phyloP scores from a whole-genome alignment of 92 coral and sea anemone genomes.

The Heteractis magnifica region DNA sequence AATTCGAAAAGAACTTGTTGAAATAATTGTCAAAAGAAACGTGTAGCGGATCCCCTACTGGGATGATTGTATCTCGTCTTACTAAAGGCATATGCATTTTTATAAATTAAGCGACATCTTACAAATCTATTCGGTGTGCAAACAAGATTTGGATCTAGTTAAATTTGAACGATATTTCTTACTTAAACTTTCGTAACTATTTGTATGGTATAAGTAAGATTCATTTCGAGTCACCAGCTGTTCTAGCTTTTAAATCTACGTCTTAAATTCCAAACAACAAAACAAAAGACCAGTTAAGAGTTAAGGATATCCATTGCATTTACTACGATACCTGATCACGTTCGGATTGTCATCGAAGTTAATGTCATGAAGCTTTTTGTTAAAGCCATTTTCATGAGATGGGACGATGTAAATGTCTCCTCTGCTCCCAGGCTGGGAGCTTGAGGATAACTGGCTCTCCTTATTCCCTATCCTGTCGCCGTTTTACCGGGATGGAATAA shows the following conservation, averaged over 20 bases:
- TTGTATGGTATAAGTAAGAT: background rate
- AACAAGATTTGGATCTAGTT: background rate
- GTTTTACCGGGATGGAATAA: background rate
- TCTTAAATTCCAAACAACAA: slow-evolving; percentile 3
- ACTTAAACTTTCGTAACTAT: background rate
- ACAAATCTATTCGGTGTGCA: background rate
- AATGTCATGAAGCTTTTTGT: background rate
- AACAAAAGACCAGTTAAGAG: background rate
- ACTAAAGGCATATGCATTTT: background rate
- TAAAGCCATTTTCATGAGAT: slow-evolving; percentile 17
- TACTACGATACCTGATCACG: slow-evolving; percentile 27
- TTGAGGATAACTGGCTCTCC: slow-evolving; percentile 70
- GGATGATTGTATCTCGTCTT: background rate
- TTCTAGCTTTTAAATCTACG: background rate
- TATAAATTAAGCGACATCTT: too few species aligned
- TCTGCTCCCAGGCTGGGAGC: slow-evolving; percentile 75
- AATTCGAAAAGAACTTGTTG: background rate
- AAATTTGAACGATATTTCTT: background rate
- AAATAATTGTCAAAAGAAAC: slow-evolving; percentile 3
- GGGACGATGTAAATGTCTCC: slow-evolving; percentile 40
- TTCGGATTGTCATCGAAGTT: slow-evolving; percentile 30
- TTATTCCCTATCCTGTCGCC: slow-evolving; percentile 83
- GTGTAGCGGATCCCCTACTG: background rate
- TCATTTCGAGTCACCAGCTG: background rate
- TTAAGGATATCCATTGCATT: background rate